Evolutionary conservation across 2,113 vertebrate species (phyloP).

Genomic region (Lampris megalopsis): DNA sequence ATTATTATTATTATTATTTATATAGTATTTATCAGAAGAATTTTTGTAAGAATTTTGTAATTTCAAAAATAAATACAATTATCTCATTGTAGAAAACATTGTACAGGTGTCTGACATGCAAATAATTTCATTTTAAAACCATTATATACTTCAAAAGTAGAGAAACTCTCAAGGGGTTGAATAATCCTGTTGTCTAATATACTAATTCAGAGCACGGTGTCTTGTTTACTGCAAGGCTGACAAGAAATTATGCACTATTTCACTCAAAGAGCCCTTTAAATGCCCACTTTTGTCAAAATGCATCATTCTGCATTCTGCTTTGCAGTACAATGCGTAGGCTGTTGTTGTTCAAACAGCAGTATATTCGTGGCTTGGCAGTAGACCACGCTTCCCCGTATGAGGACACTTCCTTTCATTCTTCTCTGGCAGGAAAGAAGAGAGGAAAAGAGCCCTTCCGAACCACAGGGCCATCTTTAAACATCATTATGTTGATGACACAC

Average conservation of each 20-base stretch:
- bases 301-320: constrained; percentile 22
- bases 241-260: not conserved
- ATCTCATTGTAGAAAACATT: no score
- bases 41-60: no score
- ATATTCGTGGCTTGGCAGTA: constrained; percentile 10
- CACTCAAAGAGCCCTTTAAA: not conserved
- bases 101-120: no score
- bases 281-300: constrained; percentile 13
- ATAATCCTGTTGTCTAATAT: no score
- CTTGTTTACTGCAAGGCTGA: not conserved
- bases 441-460: constrained; percentile 57
- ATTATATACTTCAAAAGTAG: no score
- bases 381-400: constrained; percentile 26
- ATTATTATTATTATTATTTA: no score
- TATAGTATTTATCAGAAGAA: no score
- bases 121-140: no score
- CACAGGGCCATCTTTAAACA: constrained; percentile 58
- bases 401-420: constrained; percentile 79
- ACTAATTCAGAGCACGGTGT: not conserved
- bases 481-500: constrained; percentile 61
- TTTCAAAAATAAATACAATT: no score
- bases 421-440: constrained; percentile 66
- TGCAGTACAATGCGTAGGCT: constrained; percentile 42
- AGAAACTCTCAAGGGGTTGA: no score
- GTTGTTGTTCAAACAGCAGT: constrained; percentile 7